Base-by-base conservation (phyloP, 2,113 vertebrate genomes). In the Apaloderma vittatum region DNA sequence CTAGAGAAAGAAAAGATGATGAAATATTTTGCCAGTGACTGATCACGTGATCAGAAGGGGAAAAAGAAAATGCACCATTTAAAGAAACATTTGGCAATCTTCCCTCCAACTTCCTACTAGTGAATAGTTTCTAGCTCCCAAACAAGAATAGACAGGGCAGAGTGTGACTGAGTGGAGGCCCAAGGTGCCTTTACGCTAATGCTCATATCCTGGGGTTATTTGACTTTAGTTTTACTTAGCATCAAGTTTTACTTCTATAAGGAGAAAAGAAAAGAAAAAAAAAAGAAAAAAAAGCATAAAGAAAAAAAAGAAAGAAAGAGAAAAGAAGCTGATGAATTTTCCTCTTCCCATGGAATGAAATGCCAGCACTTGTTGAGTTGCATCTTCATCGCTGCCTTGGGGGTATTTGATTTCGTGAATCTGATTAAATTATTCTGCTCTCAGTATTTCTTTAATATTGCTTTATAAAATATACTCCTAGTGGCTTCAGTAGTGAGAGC, bases 351-450 rank as follows among this genome's bases (percentile, higher is more conserved):
- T 92, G 51, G 92, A 96, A 96, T 96, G 62, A 95, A 96, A 93
- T 95, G 82, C 88, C 73, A 80, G 76, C 78, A 95, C 96, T 96
- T 97, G 95, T 96, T 96, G 96, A 94, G 76, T 82, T 94, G 87
- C 88, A 86, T 91, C 93, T 91, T 95, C 84, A 95, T 96, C 2
- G 24, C 86, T 97, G 94, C 97, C 97, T 96, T 95, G 95, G 94
- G 97, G 96, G 88, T 97, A 96, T 97, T 96, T 97, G 96, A 97
- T 97, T 96, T 97, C 95, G 95, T 96, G 94, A 96, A 97, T 97
- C 80, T 97, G 97, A 97, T 97, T 97, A 97, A 97, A 97, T 97
- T 96, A 97, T 97, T 95, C 96, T 93, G 86, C 92, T 97, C 83
- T 93, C 87, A 61, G 92, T 97, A 96, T 97, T 97, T 96, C 94